Percentiles rank a stretch among this genome's conserved stretches.
phyloP scores from a whole-genome alignment of 2,888 invertebrate genomes.

The Anodontia alba region DNA sequence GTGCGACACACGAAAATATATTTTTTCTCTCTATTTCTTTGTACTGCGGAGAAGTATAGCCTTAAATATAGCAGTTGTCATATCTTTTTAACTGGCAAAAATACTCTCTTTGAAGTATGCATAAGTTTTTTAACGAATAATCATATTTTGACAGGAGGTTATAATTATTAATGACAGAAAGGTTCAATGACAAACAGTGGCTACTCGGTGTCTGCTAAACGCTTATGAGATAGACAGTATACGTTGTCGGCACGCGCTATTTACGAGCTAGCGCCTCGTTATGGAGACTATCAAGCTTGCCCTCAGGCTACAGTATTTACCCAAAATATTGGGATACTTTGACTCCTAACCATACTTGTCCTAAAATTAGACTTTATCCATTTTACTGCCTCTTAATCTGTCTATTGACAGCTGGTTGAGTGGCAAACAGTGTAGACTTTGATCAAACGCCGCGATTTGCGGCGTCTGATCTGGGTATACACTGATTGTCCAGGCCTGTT shows the following conservation, averaged over 20 bases:
- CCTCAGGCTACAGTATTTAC: slow-evolving; percentile 54
- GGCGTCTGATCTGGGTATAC: no score
- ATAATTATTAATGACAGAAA: slow-evolving; percentile 42
- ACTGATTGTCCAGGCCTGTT: no score
- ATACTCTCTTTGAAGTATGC: background rate
- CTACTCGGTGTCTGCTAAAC: slow-evolving; percentile 50
- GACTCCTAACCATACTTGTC: no score
- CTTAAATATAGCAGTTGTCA: background rate
- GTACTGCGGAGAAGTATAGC: no score
- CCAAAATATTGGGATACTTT: no score
- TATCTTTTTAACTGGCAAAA: background rate
- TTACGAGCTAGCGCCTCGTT: slow-evolving; percentile 46
- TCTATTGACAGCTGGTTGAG: no score
- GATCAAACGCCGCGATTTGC: no score
- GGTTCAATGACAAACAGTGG: slow-evolving; percentile 49
- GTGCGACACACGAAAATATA: no score
- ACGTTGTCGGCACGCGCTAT: slow-evolving; percentile 48
- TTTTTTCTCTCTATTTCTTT: no score
- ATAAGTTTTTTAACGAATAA: slow-evolving; percentile 1
- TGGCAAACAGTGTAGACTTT: no score
- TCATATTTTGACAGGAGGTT: slow-evolving; percentile 15
- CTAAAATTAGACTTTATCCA: no score
- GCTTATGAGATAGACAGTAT: slow-evolving; percentile 51
- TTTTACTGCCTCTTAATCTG: no score
- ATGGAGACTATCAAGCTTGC: slow-evolving; percentile 46